Percentiles rank a stretch among this genome's conserved stretches.
These are phyloP conservation scores for Lophotis ruficrista DNA, from an alignment of 2,113 vertebrate genomes.

Conservation along the genomic window DNA sequence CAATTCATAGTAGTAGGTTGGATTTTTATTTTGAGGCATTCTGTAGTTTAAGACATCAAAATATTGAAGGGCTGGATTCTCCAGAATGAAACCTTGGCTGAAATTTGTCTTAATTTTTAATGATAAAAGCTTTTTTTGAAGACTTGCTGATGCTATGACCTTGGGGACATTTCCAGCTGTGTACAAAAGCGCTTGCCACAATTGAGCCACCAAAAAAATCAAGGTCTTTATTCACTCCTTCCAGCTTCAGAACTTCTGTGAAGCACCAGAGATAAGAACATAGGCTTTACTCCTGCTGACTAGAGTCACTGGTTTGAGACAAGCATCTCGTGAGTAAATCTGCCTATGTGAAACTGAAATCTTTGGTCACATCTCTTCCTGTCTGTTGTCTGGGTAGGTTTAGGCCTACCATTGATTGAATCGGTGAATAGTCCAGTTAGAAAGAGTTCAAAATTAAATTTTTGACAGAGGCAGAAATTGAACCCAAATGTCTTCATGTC, in stretches of 20 bases:
- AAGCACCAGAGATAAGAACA: background rate
- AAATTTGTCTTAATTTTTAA: slow-evolving; percentile 28
- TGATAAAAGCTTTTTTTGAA: background rate
- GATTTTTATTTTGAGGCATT: background rate
- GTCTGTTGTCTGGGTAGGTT: background rate
- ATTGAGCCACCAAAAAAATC: background rate
- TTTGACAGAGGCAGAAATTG: background rate
- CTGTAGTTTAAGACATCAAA: background rate
- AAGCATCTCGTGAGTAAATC: background rate
- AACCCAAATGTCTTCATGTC: background rate
- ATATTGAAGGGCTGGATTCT: background rate
- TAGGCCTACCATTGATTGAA: background rate
- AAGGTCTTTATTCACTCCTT: background rate
- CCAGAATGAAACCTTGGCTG: background rate
- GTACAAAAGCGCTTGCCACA: background rate
- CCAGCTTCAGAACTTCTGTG: background rate
- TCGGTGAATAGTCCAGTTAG: background rate
- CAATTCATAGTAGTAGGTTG: background rate
- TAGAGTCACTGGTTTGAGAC: background rate
- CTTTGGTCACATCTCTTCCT: background rate
- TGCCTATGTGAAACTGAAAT: background rate
- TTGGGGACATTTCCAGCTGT: background rate
- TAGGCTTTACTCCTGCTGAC: background rate
- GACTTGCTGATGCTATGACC: background rate
- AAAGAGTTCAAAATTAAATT: background rate